Base-by-base conservation (phyloP, 2,888 invertebrate genomes). In the Orchesella flavescens region DNA sequence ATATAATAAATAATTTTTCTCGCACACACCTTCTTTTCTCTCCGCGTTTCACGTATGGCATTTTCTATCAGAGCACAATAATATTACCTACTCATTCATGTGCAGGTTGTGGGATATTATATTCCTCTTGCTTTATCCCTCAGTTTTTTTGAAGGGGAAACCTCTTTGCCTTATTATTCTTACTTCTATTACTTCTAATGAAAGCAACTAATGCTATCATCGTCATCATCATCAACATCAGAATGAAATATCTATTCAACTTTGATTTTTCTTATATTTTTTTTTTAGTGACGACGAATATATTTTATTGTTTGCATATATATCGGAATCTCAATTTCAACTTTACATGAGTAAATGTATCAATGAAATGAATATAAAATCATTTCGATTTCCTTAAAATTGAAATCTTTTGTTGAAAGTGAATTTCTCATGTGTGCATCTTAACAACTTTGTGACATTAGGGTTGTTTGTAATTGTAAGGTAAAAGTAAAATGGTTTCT, bases 1-100 rank as follows among this genome's bases (percentile, higher is more conserved):
- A 84, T 84, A 73, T 61, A 84, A 84, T 84, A 84, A 84, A 84
- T 84, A 84, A 84, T 84, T 84, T 80, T 79, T 79, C 84, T 84
- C 44, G 84, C 53, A 80, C 84, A 84, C 84, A 84, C 84, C 84
- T 80, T 79, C 84, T 84, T 80, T 84, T 76, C 84, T 74, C 76
- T 82, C 76, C 76, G 55, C 65, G 63, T 75, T 75, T 74, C 65
- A 65, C 46, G 63, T 73, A 66, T 72, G 65, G 73, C 34, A 66
- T 69, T 46, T 72, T 69, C 59, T 44, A 69, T 59, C 23, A 76
- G 46, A 57, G 61, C 34, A 78, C n/a, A n/a, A n/a, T n/a, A n/a
- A 24, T 57, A 23, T 24, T 13, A 61, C 61, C 23, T 5, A 43
- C 65, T 43, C 65, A 65, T 65, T 65, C 65, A 76, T 49, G 76